Evolutionary conservation across 2,113 vertebrate genomes (phyloP), one percentile per base, ranked within the genome.

Genomic region (Dipodomys stephensi): DNA sequence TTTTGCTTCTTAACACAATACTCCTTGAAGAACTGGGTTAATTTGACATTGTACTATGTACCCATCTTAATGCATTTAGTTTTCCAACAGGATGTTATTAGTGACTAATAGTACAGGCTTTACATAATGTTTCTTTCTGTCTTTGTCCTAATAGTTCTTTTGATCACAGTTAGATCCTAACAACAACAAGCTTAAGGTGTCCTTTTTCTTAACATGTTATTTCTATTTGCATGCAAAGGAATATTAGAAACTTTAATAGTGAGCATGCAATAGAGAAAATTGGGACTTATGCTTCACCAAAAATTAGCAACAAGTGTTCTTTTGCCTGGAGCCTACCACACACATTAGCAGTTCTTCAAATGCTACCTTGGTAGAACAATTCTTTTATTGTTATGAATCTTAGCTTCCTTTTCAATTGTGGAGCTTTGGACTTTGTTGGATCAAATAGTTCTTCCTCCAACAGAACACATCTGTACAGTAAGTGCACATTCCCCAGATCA

Each of bases 101-200:
- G 46, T 94, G 87, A 95, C 80, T 93, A 86, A 49, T 91, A 35
- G 90, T 88, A 92, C 53, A 88, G 35, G n/a, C 25, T 83, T 95
- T 92, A 65, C 79, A 88, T 83, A 85, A 93, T 90, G 22, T 74
- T 92, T 93, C 57, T 85, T 92, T 92, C 79, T 90, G 82, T 67
- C 77, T 95, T 93, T 96, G 35, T 93, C 69, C 64, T 94, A 88
- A 83, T 67, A 88, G 72, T 73, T 90, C 67, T 95, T 92, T 93
- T 81, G 68, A 84, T 96, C 89, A 87, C 62, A 89, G 80, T 87
- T 91, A 86, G 76, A 94, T 88, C 77, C 71, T 91, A 96, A 93
- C 23, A 95, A 76, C 67, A 88, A 88, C 49, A 78, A 87, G 16
- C 32, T 95, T 95, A 93, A 88, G 62, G 68, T 92, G 62, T 80